Evolutionary conservation across 2,797 vertebrate species (phyloP).

Genomic region (Triplophysa yarkandensis): DNA sequence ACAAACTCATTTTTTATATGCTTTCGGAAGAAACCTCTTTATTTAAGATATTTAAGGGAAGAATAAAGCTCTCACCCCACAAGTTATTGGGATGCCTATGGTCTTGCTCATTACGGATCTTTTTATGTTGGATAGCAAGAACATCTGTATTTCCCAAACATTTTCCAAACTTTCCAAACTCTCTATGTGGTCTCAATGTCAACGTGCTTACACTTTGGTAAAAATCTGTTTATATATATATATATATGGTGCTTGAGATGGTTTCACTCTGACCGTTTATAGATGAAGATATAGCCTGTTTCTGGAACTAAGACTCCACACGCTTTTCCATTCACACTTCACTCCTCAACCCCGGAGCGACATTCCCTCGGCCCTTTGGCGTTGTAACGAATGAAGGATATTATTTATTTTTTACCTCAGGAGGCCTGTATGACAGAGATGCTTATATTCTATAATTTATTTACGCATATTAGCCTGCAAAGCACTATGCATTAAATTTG

Average conservation of each 20-base stretch:
- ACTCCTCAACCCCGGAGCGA: slow-evolving; percentile 49
- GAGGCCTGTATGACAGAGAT: slow-evolving; percentile 67
- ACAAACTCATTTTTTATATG: no score
- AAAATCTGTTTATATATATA: slow-evolving; percentile 66
- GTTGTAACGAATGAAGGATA: slow-evolving; percentile 68
- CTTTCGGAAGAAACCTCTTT: no score
- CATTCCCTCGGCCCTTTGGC: slow-evolving; percentile 49
- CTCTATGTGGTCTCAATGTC: slow-evolving; percentile 70
- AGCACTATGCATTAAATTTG: slow-evolving; percentile 71
- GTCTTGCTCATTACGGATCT: neutral
- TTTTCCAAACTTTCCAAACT: neutral
- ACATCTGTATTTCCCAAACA: neutral
- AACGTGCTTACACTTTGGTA: slow-evolving; percentile 65
- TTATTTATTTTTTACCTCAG: slow-evolving; percentile 76
- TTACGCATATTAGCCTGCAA: slow-evolving; percentile 66
- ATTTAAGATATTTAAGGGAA: no score
- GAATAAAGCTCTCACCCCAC: no score
- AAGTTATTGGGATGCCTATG: neutral
- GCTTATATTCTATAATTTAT: slow-evolving; percentile 75
- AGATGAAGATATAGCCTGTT: slow-evolving; percentile 68
- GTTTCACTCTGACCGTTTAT: slow-evolving; percentile 81
- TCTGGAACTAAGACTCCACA: slow-evolving; percentile 62
- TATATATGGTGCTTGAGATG: slow-evolving; percentile 77
- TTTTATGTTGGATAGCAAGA: neutral
- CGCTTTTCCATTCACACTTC: slow-evolving; percentile 29